Percentiles rank a stretch among this genome's conserved stretches.
Conservation (phyloP, 2,888 invertebrate genomes). For the Aspidiotus destructor region DNA sequence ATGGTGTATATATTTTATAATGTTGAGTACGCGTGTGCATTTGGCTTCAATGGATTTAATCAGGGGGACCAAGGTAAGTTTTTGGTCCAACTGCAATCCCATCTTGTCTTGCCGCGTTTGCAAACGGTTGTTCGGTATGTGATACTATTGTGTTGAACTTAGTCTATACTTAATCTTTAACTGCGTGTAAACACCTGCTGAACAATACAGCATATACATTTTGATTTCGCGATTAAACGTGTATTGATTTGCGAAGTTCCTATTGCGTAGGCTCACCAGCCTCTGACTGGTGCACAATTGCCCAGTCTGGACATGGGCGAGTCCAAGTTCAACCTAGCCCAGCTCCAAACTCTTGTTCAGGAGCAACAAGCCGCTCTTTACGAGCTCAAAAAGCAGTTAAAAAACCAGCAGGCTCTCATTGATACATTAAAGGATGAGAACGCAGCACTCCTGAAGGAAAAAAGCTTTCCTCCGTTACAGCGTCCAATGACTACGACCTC, state of each 20-base stretch:
- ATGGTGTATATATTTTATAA: too few species aligned
- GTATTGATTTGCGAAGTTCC: neutral
- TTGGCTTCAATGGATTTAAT: too few species aligned
- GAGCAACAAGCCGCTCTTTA: neutral
- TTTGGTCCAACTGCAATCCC: neutral
- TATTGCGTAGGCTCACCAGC: neutral
- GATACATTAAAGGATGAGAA: neutral
- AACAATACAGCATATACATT: neutral
- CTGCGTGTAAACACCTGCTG: neutral
- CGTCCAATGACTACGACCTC: neutral
- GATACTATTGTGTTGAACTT: neutral
- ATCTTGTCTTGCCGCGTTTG: neutral
- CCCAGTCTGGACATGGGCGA: neutral
- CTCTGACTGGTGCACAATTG: neutral
- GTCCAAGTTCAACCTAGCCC: conserved; percentile 1
- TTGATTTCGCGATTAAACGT: neutral
- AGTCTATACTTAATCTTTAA: neutral
- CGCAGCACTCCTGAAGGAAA: neutral
- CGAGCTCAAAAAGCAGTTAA: conserved; percentile 2
- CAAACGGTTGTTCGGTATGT: conserved; percentile 1
- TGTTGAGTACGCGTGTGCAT: too few species aligned
- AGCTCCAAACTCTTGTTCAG: neutral
- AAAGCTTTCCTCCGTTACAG: neutral
- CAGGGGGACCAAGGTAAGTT: too few species aligned
- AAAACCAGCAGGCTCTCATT: neutral